Evolutionary conservation across 30 jellyfish, hydroid and myxozoan genomes (phyloP), one percentile per base, ranked within the genome.

Genomic region (Aurelia coerulea): DNA sequence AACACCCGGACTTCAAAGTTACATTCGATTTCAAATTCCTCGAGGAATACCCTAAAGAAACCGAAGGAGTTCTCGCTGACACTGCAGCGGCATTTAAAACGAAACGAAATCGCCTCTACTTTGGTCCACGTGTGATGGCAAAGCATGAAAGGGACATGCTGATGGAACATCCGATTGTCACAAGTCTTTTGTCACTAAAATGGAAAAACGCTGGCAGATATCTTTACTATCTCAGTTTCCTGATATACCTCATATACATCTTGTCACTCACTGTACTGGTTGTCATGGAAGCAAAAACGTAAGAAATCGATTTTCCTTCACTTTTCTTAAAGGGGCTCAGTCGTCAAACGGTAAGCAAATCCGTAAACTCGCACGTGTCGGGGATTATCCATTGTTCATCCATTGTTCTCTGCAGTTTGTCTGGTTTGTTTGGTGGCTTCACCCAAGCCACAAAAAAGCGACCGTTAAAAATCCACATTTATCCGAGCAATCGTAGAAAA

Each of bases 131-230:
- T 32, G 72, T 58, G 0, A 74, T 85, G 95, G 95, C 80, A 14
- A 77, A 85, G 69, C 52, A 34, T 68, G 63, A 69, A 29, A 68
- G 89, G 19, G 89, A 85, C 71, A 11, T 8, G 4, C 64, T 85
- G 68, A 71, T 85, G 69, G 64, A 80, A 5, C 95, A 85, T 66
- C 95, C 95, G n/a, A 66, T 85, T 54, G 77, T 65, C 35, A 32
- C 64, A 1, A 68, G 87, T 42, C 79, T 85, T 31, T 76, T 85
- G 46, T 33, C 16, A 10, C 72, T 85, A 10, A 85, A 85, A 23
- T 85, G 95, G 95, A 74, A 74, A 58, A 77, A 68, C 4, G 69
- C 68, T 19, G 84, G 89, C 41, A 78, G 95, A 75, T 66, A 85
- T 58, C 58, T 67, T 50, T 85, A 85, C 70, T 85, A 85, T 59